A percentile compares a stretch with the other conserved stretches of the same genome.
Conservation (phyloP, 2,113 vertebrate species). For the Pipra filicauda region DNA sequence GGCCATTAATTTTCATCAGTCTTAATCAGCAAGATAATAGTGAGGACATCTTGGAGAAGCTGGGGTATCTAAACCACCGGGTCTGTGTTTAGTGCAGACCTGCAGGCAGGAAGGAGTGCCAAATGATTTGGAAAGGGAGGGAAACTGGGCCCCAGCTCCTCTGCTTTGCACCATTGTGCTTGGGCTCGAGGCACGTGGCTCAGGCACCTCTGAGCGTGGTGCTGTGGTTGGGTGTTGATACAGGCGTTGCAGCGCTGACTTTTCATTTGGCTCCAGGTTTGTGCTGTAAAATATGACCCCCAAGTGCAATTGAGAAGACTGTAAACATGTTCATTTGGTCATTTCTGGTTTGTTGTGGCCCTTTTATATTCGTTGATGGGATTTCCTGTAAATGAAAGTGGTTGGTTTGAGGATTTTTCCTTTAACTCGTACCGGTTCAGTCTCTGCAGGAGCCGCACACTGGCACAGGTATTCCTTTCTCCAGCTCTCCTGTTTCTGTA, state of each 20-base stretch:
- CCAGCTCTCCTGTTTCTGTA: background rate
- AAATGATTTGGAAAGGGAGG: background rate
- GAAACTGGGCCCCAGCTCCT: background rate
- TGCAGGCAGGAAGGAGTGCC: background rate
- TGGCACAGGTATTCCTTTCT: background rate
- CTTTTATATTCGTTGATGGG: background rate
- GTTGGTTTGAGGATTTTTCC: constrained; percentile 5
- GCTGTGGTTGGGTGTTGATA: background rate
- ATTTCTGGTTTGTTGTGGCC: background rate
- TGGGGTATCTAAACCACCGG: background rate
- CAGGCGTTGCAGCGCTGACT: background rate
- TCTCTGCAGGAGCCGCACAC: background rate
- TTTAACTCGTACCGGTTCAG: background rate
- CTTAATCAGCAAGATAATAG: background rate
- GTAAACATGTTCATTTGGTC: background rate
- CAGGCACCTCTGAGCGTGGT: background rate
- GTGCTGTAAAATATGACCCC: background rate
- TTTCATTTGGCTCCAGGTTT: background rate
- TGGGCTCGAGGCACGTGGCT: background rate
- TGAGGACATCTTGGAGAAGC: background rate
- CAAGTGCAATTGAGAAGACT: background rate
- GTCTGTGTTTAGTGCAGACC: background rate
- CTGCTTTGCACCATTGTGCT: background rate
- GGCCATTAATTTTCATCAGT: background rate
- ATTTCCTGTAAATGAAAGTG: constrained; percentile 23